Conservation (phyloP, 2,888 invertebrate species). For the Villa cingulata region DNA sequence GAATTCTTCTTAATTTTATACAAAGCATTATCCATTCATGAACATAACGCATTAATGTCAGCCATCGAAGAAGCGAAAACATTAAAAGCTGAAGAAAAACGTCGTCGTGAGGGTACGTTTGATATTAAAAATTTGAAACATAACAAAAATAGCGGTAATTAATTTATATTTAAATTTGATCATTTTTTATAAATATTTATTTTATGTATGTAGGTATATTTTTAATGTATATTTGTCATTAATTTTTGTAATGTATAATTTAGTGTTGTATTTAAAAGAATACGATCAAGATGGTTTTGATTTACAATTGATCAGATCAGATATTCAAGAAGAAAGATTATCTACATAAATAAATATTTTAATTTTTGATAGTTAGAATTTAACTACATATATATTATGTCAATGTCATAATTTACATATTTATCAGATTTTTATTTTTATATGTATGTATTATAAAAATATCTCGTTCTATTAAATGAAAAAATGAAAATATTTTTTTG, state of each 20-base stretch:
- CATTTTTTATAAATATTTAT: neutral
- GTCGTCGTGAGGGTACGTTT: neutral
- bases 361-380: too few relatives aligned
- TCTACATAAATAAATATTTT: neutral
- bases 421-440: too few relatives aligned
- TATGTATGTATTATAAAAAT: too few relatives aligned
- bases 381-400: too few relatives aligned
- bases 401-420: too few relatives aligned
- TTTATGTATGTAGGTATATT: too few relatives aligned
- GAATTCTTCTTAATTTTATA: neutral
- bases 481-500: too few relatives aligned
- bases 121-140: neutral
- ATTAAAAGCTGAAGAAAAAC: neutral
- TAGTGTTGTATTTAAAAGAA: constrained; percentile 2
- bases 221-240: too few relatives aligned
- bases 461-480: too few relatives aligned
- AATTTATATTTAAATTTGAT: too few relatives aligned
- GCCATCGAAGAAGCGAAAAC: constrained; percentile 6
- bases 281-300: constrained; percentile 2
- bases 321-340: neutral
- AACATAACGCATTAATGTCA: constrained; percentile 2
- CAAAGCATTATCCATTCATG: neutral
- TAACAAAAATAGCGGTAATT: neutral
- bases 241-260: too few relatives aligned
- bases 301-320: constrained; percentile 3